phyloP scores from a whole-genome alignment of 2,888 invertebrate species.

The Oxycera nigricornis region DNA sequence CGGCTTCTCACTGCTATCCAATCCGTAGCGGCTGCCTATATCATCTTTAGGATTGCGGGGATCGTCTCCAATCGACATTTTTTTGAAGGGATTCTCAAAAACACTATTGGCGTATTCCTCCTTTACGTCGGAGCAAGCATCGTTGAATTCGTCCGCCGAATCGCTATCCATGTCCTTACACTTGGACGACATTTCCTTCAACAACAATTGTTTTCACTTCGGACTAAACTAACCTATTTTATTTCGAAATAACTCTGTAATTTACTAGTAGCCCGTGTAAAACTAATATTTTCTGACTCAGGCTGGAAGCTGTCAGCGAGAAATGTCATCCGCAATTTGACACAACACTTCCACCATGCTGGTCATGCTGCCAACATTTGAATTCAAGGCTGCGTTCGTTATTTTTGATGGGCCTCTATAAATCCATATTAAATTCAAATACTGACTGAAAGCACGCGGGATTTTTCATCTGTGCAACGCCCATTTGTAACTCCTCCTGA shows the following conservation, averaged over 20 bases:
- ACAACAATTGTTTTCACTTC: background rate
- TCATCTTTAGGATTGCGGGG: constrained; percentile 39
- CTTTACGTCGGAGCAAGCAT: constrained; percentile 35
- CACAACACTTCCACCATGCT: background rate
- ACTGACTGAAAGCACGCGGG: background rate
- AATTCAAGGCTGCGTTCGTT: background rate
- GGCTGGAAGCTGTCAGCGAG: background rate
- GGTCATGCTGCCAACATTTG: background rate
- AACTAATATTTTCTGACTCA: too few relatives aligned
- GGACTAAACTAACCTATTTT: too few relatives aligned
- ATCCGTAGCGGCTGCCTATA: constrained; percentile 37
- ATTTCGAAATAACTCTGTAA: too few relatives aligned
- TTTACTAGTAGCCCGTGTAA: too few relatives aligned
- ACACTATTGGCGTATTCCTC: constrained; percentile 41
- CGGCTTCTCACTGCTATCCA: background rate
- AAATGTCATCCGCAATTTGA: background rate
- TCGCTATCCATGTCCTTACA: background rate
- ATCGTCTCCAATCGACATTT: background rate
- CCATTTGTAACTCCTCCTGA: too few relatives aligned
- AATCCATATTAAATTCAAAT: background rate
- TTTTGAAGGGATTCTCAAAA: constrained; percentile 11
- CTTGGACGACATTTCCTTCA: constrained; percentile 7
- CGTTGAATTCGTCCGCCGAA: constrained; percentile 43
- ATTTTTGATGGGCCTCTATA: background rate
- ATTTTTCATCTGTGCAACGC: background rate